These are phyloP conservation scores for Blastobasis adustella DNA, from an alignment of 2,888 invertebrate genomes.

Conservation along the genomic window DNA sequence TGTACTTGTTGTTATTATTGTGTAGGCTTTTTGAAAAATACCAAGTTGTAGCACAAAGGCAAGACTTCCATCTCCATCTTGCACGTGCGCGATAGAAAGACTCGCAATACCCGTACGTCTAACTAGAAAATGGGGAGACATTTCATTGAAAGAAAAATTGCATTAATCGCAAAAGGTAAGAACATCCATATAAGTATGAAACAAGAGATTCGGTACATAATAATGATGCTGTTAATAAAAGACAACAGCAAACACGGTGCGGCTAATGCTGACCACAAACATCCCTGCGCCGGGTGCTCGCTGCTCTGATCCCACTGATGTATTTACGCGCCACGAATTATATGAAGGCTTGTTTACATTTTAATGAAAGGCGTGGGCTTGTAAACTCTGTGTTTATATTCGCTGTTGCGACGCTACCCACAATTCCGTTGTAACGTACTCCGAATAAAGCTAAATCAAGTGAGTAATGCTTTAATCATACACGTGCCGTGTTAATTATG, in stretches of 20 bases:
- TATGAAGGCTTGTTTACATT: constrained; percentile 58
- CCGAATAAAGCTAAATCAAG: constrained; percentile 26
- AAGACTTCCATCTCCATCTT: too few species aligned
- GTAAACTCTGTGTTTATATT: constrained; percentile 45
- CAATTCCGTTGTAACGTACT: constrained; percentile 25
- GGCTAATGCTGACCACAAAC: constrained; percentile 49
- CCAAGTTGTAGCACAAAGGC: too few species aligned
- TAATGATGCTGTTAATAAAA: constrained; percentile 13
- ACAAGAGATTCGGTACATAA: too few species aligned
- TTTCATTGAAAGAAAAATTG: too few species aligned
- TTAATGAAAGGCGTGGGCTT: constrained; percentile 51
- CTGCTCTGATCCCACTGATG: constrained; percentile 32
- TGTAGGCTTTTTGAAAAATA: too few species aligned
- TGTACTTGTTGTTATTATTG: too few species aligned
- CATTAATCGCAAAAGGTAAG: too few species aligned
- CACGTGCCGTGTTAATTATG: constrained; percentile 11
- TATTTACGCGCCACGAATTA: constrained; percentile 51
- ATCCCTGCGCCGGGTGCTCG: constrained; percentile 19
- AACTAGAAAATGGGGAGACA: too few species aligned
- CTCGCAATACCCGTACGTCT: too few species aligned
- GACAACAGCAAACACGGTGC: constrained; percentile 37
- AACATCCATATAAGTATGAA: too few species aligned
- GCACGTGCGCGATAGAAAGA: too few species aligned
- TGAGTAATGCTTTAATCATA: constrained; percentile 29
- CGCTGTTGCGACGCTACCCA: constrained; percentile 20